phyloP scores from a whole-genome alignment of 2,797 vertebrate genomes.

The Enoplosus armatus region DNA sequence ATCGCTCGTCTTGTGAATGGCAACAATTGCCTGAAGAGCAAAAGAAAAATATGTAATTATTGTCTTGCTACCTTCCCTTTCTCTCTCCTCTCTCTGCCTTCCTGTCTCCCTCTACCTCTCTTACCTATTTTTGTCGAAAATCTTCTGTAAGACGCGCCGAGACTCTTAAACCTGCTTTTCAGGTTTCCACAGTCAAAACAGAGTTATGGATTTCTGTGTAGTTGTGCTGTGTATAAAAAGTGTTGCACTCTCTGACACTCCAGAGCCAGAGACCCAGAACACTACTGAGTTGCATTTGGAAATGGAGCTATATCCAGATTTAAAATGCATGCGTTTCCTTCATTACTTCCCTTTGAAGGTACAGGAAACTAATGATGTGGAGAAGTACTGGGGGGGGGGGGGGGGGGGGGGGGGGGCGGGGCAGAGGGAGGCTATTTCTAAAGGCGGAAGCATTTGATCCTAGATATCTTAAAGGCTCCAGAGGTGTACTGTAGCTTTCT shows the following conservation, averaged over 20 bases:
- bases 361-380: constrained; percentile 75
- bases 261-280: constrained; percentile 1
- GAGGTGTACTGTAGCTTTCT: constrained; percentile 70
- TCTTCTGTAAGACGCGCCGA: background rate
- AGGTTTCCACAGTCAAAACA: background rate
- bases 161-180: background rate
- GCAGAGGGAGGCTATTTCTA: constrained; percentile 47
- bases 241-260: background rate
- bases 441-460: constrained; percentile 75
- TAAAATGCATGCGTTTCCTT: constrained; percentile 57
- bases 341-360: constrained; percentile 68
- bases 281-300: constrained; percentile 14
- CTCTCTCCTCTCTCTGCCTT: background rate
- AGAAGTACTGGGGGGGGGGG: constrained; percentile 12
- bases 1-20: constrained; percentile 25
- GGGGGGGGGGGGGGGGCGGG: background rate
- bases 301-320: constrained; percentile 32
- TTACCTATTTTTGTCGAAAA: background rate
- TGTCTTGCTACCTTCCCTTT: background rate
- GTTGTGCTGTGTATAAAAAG: background rate
- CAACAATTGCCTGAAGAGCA: constrained; percentile 27
- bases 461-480: constrained; percentile 81
- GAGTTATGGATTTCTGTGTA: background rate
- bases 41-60: constrained; percentile 45
- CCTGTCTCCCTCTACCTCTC: background rate